Evolutionary conservation across 2,888 invertebrate species (phyloP), one percentile per base, ranked within the genome.

Genomic region (Plagodis pulveraria): DNA sequence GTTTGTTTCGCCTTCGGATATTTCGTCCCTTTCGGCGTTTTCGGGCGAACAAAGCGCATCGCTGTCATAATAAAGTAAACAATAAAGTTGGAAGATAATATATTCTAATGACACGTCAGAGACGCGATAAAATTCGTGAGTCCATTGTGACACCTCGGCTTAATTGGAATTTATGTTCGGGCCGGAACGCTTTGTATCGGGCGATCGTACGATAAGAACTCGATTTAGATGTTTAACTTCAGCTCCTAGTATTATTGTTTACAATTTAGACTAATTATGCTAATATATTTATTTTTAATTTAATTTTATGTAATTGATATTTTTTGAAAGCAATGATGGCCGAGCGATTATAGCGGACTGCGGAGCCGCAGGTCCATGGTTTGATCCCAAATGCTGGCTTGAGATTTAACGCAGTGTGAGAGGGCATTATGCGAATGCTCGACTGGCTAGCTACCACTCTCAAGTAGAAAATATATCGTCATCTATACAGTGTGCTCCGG

Each of bases 121-220:
- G 77, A 72, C 69, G 71, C 76, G 85, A 84, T 86, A 85, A 82
- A 77, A 73, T 74, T 77, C 71, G 77, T 79, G 84, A 80, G 77
- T 77, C 76, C 78, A 68, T 79, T 80, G 79, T 85, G 83, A 85
- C 86, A 86, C 84, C 84, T 86, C 73, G 67, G 60, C 80, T 85
- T 90, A 90, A 90, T 90, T 89, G 86, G 81, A 89, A 91, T 91
- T 91, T 90, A 90, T 91, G 87, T 85, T 76, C 81, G 76, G 79
- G 76, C 72, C 74, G 75, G 66, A 72, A 77, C 77, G 76, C 76
- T 80, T 80, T 78, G 75, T 77, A 71, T 73, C 56, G 64, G 55
- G 50, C 49, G 63, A 46, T 34, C 47, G 41, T 69, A 70, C 72
- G 69, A 71, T 33, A 33, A 56, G 32, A 63, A 64, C 59, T 68